Base-by-base conservation (phyloP, 1,140 invertebrate species). In the Tetranychus urticae region DNA sequence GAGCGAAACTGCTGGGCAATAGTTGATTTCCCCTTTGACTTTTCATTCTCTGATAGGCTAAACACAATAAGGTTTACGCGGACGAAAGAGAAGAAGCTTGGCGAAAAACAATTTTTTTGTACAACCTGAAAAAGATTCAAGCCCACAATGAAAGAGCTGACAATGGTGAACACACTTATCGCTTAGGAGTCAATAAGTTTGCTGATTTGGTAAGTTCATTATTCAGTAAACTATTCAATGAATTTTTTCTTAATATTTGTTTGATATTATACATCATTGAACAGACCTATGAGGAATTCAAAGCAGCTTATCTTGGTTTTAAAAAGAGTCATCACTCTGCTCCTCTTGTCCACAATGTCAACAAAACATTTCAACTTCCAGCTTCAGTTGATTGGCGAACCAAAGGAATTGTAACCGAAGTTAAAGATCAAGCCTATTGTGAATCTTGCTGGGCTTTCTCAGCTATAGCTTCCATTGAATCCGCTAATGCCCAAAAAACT, bases 401-500 rank as follows among this genome's bases (percentile, higher is more conserved):
- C n/a, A n/a, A n/a, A 66, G 89, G 89, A 50, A 85, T 85, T 65
- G 67, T 68, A 6, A 68, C 91, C 34, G 77, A 76, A 1, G 79
- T 97, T 47, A 96, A 96, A 74, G 83, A 96, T 77, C 91, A 69
- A 61, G 68, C 62, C 10, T 50, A 66, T 14, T 74, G 72, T 62
- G 72, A 90, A 62, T 89, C 86, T 5, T 94, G 89, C 76, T 64
- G 63, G 63, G 61, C 63, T 33, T 63, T 63, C 33, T 58, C 62
- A 1, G 61, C 61, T 14, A 52, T 63, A n/a, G 58, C 56, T 13
- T 52, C 57, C 4, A 62, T 58, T 2, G 62, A 63, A 60, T 92
- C 86, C 34, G 91, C 97, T 73, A 84, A 93, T 72, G 93, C 85
- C 74, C 81, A 89, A 63, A 81, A 84, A 71, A 81, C 78, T 45